Evolutionary conservation across 2,888 invertebrate genomes (phyloP), one percentile per base, ranked within the genome.

Genomic region (Morpho achilles): DNA sequence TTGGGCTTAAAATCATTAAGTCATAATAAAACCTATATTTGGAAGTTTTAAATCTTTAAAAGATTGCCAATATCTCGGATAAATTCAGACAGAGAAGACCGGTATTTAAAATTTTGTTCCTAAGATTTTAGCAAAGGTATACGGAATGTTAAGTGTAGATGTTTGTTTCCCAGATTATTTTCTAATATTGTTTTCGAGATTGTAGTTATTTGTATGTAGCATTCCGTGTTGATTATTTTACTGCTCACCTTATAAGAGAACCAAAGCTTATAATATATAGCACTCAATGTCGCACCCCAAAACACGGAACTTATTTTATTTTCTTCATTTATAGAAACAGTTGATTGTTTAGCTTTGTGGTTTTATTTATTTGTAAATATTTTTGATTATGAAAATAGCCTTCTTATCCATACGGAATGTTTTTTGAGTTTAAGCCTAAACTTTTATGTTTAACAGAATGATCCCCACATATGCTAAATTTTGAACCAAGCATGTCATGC

Each of bases 401-500:
- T 16, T 16, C 16, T 42, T 32, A 46, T 53, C 59, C 61, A 66
- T 69, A 61, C 64, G 61, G 67, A 63, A 67, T 70, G 60, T 63
- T 63, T 60, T 58, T 48, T 32, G 50, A 59, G 66, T 67, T 67
- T 67, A 66, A 67, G 67, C 69, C 61, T 69, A 67, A 69, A 70
- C 64, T 63, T 72, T 68, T 23, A 59, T 54, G 59, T 50, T 47
- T 63, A 64, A 65, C 59, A 40, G 60, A 65, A 64, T 66, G 66
- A 58, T 57, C 43, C 55, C 58, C 63, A 56, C 56, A 59, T 66
- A 67, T 61, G 63, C 59, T 51, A 61, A 65, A 63, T 57, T 57
- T 57, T 58, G 62, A 61, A 59, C 52, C 49, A 60, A 62, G 87
- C 87, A 85, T 87, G 87, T 83, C 84, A 84, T 85, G 87, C 86